Evolutionary conservation across 2,888 invertebrate species (phyloP).

Genomic region (Rugalucina vietnamica): DNA sequence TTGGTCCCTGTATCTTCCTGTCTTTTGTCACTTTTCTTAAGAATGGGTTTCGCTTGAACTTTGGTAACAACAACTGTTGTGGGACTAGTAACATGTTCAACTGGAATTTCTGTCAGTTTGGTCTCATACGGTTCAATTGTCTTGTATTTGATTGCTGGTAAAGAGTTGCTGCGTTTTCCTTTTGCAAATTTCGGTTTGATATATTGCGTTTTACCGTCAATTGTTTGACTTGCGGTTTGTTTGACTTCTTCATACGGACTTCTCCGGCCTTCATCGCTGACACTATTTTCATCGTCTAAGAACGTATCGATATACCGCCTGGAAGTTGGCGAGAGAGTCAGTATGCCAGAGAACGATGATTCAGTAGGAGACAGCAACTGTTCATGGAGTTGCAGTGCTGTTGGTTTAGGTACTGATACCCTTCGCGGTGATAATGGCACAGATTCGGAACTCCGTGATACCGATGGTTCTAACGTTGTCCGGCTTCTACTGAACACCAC

Average conservation of each 20-base stretch:
- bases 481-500: neutral
- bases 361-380: slow-evolving; percentile 43
- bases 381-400: slow-evolving; percentile 52
- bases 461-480: neutral
- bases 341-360: slow-evolving; percentile 41
- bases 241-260: too few species aligned
- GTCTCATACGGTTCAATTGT: neutral
- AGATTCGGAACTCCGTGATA: neutral
- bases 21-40: neutral
- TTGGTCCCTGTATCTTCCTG: neutral
- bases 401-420: slow-evolving; percentile 38
- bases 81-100: neutral
- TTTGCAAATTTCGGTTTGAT: neutral
- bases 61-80: neutral
- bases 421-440: neutral
- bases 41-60: neutral
- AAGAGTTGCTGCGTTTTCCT: neutral
- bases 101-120: neutral
- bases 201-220: too few species aligned
- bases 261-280: neutral
- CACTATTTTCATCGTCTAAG: neutral
- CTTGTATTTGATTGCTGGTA: neutral
- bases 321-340: slow-evolving; percentile 17
- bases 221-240: too few species aligned
- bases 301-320: slow-evolving; percentile 36